phyloP scores from a whole-genome alignment of 2,888 invertebrate genomes.

The Eupithecia vulgata region DNA sequence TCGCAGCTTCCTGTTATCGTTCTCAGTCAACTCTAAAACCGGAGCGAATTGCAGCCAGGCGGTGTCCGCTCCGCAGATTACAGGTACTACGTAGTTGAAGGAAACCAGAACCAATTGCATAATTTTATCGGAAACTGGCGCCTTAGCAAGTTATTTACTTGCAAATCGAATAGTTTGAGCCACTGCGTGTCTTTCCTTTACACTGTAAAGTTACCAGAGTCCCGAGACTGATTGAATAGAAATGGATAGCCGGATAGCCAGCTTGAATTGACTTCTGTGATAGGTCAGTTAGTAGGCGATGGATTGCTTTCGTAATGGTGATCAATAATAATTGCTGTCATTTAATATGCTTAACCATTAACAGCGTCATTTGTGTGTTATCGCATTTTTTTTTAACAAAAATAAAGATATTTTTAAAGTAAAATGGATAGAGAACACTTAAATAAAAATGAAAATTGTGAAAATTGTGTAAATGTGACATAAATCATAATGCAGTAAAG shows the following conservation, averaged over 20 bases:
- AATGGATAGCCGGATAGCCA: background rate
- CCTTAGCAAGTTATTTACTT: conserved; percentile 20
- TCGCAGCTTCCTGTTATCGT: background rate
- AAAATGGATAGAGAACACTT: no score
- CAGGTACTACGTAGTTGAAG: conserved; percentile 11
- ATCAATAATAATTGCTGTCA: background rate
- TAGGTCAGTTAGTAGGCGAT: background rate
- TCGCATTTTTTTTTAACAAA: no score
- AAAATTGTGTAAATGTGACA: no score
- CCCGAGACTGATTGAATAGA: background rate
- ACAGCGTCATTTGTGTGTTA: no score
- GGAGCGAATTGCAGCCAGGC: background rate
- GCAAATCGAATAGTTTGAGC: background rate
- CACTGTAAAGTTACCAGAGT: no score
- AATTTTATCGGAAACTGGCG: conserved; percentile 29
- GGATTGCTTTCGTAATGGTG: background rate
- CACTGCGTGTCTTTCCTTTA: background rate
- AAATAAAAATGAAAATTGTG: no score
- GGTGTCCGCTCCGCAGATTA: conserved; percentile 2
- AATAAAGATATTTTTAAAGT: no score
- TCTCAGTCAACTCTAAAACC: background rate
- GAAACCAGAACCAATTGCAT: conserved; percentile 32
- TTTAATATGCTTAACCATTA: background rate
- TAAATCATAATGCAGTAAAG: no score
- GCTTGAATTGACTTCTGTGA: background rate